Evolutionary conservation across 1,140 invertebrate species (phyloP).

Genomic region (Drosophila leontia): DNA sequence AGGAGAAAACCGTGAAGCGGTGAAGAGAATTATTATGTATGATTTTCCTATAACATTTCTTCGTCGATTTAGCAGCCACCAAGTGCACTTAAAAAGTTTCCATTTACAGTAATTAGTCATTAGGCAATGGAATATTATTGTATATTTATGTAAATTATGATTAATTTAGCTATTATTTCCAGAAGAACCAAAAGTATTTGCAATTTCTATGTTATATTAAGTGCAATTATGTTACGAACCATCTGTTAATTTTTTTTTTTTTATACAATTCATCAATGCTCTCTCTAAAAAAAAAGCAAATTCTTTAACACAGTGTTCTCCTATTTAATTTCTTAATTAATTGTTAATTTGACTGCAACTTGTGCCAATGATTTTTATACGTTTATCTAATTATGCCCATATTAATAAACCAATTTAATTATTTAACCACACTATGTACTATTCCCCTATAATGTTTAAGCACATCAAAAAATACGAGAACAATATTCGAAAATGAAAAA

Average conservation of each 20-base stretch:
- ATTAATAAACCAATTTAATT: conserved; percentile 63
- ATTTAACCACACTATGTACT: conserved; percentile 54
- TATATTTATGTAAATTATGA: conserved; percentile 39
- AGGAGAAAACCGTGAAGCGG: conserved; percentile 24
- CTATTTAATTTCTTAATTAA: conserved; percentile 62
- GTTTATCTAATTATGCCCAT: conserved; percentile 64
- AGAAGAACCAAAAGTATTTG: conserved; percentile 69
- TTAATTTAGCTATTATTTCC: conserved; percentile 40
- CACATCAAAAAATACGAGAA: conserved; percentile 33
- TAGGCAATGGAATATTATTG: conserved; percentile 16
- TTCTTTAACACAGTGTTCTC: conserved; percentile 45
- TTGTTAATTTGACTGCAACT: conserved; percentile 84
- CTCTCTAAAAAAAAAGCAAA: background rate
- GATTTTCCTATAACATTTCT: conserved; percentile 22
- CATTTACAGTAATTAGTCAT: conserved; percentile 34
- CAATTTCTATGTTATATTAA: conserved; percentile 33
- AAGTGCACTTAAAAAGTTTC: conserved; percentile 55
- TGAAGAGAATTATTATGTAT: conserved; percentile 34
- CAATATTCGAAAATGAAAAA: conserved; percentile 23
- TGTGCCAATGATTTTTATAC: conserved; percentile 83
- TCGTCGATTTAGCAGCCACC: conserved; percentile 29
- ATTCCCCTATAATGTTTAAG: conserved; percentile 49
- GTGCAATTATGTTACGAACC: conserved; percentile 21
- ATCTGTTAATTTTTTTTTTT: conserved; percentile 13
- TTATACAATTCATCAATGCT: conserved; percentile 40